Evolutionary conservation across 2,888 invertebrate genomes (phyloP).

Genomic region (Drosophila putrida): DNA sequence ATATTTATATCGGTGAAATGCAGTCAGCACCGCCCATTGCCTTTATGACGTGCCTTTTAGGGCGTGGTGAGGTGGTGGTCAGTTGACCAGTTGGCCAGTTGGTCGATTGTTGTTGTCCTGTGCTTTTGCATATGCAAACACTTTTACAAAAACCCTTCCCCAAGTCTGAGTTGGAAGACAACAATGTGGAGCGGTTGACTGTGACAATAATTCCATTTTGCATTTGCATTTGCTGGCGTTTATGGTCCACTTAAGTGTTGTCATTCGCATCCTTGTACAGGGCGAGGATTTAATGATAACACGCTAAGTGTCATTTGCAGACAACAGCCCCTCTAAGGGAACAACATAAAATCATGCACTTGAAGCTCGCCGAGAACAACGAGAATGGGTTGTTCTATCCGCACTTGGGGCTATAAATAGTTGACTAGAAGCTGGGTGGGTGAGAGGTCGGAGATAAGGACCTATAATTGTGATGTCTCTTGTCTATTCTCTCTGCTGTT

Average conservation of each 20-base stretch:
- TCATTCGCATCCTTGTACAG: constrained; percentile 56
- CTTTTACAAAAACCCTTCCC: constrained; percentile 35
- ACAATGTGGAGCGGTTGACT: constrained; percentile 22
- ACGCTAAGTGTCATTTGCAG: constrained; percentile 71
- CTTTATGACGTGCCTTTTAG: constrained; percentile 37
- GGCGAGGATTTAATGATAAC: constrained; percentile 70
- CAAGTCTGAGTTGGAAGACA: background rate
- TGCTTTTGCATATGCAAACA: constrained; percentile 77
- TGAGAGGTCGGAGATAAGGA: background rate
- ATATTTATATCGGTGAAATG: constrained; percentile 75
- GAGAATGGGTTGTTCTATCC: constrained; percentile 15
- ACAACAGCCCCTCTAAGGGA: constrained; percentile 23
- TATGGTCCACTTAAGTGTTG: constrained; percentile 77
- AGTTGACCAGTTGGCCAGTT: constrained; percentile 11
- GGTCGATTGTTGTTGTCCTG: constrained; percentile 20
- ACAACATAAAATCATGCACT: constrained; percentile 5
- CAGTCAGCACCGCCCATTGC: constrained; percentile 53
- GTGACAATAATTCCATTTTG: constrained; percentile 68
- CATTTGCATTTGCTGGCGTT: constrained; percentile 79
- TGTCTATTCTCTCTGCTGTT: constrained; percentile 14
- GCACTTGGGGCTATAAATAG: constrained; percentile 53
- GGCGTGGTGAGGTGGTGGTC: constrained; percentile 32
- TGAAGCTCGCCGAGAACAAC: constrained; percentile 19
- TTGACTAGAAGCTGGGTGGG: constrained; percentile 29
- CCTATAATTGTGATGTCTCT: constrained; percentile 45